Base-by-base conservation (phyloP, 2,888 invertebrate species). In the Perithous albicinctus region DNA sequence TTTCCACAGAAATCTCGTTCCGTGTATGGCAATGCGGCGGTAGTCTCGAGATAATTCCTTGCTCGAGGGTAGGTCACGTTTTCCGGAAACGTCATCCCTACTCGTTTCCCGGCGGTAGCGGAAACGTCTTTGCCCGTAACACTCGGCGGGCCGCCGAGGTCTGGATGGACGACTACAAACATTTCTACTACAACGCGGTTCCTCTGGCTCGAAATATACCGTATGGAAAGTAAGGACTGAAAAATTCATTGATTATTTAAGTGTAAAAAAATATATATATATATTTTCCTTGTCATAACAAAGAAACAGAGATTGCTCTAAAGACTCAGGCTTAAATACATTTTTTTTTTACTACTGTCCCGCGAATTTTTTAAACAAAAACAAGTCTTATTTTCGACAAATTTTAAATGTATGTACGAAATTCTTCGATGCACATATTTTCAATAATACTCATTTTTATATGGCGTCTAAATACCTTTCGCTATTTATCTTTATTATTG, bases 131-230 rank as follows among this genome's bases (percentile, higher is more conserved):
- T 93, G 98, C 98, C 0, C 94, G 97, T 90, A 99, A 99, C 93
- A 99, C 99, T 0, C 94, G 99, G 75, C 94, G 99, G 85, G 99
- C 99, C 0, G 99, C 99, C 0, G 99, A 99, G 93, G 99, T 99
- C 10, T 99, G 99, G 99, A 99, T 99, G 99, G 99, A 99, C 91
- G 98, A 98, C 83, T 99, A 98, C 93, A 99, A 99, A 93, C 96
- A 98, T 89, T 97, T 97, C 91, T 99, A 99, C 93, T 99, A 99
- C 91, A 95, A 96, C 77, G 96, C 98, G 1, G 99, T 99, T 86
- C 98, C 98, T 66, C 93, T 98, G 77, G 98, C 98, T 15, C 96
- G 96, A 91, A 97, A 97, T 91, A 96, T 98, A 85, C 96, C 97
- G 72, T 98, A 95, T 92, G 98, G 98, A 94, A 97, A 97, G 98